phyloP scores from a whole-genome alignment of 2,113 vertebrate species.

The Pleuronectes platessa region DNA sequence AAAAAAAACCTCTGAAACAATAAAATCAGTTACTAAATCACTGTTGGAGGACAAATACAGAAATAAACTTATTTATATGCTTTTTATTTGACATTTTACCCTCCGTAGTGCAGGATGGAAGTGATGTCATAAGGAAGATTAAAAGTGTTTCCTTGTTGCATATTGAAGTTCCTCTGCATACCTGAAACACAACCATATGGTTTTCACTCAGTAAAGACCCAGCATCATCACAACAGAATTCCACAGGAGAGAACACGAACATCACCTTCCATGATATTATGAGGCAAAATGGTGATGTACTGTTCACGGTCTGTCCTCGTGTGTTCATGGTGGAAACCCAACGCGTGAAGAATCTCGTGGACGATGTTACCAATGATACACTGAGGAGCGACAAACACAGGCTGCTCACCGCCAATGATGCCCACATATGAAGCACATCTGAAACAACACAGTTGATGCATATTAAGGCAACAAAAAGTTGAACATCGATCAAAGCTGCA shows the following conservation, averaged over 20 bases:
- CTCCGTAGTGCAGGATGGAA: constrained; percentile 79
- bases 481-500: background rate
- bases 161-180: constrained; percentile 52
- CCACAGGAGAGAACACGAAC: background rate
- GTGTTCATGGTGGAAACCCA: constrained; percentile 87
- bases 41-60: background rate
- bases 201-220: background rate
- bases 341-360: constrained; percentile 84
- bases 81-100: constrained; percentile 38
- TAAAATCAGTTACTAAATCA: background rate
- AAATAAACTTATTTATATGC: background rate
- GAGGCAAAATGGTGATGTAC: constrained; percentile 68
- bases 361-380: constrained; percentile 80
- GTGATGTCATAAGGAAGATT: constrained; percentile 52
- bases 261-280: constrained; percentile 77
- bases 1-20: constrained; percentile 56
- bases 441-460: background rate
- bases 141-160: constrained; percentile 9
- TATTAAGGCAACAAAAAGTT: background rate
- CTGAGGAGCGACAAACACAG: constrained; percentile 58
- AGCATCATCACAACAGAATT: background rate
- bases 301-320: constrained; percentile 75
- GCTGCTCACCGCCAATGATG: constrained; percentile 74
- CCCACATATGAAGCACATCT: constrained; percentile 86
- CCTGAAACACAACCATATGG: constrained; percentile 43